These are phyloP conservation scores for Trinorchestia longiramus DNA, from an alignment of 1,140 invertebrate genomes.

Conservation along the genomic window DNA sequence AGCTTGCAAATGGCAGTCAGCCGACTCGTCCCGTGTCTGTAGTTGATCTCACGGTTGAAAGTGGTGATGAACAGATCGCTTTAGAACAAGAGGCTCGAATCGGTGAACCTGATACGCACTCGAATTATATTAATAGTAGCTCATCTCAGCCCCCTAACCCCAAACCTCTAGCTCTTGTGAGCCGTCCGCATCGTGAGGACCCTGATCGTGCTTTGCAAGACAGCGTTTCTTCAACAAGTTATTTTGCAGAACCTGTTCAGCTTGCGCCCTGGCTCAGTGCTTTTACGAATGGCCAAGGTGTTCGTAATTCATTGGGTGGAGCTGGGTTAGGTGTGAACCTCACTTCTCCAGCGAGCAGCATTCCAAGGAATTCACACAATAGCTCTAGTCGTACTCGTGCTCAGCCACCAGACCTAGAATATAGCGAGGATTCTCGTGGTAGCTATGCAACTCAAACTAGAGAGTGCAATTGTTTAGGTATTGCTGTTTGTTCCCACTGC, in stretches of 20 bases:
- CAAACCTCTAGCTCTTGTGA: conserved; percentile 11
- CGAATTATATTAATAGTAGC: background rate
- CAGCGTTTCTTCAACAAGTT: background rate
- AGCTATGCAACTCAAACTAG: background rate
- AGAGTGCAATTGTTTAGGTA: background rate
- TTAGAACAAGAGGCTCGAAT: background rate
- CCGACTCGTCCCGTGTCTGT: conserved; percentile 72
- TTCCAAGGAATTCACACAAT: background rate
- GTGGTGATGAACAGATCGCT: conserved; percentile 73
- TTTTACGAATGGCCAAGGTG: background rate
- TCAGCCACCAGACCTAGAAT: background rate
- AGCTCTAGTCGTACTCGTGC: background rate
- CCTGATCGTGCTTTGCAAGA: background rate
- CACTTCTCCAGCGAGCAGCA: background rate
- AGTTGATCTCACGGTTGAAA: conserved; percentile 78
- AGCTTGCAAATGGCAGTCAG: conserved; percentile 71
- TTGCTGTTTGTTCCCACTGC: background rate
- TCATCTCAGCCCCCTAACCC: background rate
- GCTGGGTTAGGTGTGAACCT: background rate
- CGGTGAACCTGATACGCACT: background rate
- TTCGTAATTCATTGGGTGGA: background rate
- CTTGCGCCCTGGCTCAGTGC: background rate
- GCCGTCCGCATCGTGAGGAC: background rate
- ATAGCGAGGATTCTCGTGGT: background rate
- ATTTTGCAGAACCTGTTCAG: background rate